These are phyloP conservation scores for Lutraria rhynchaena DNA, from an alignment of 1,140 invertebrate genomes.

Conservation along the genomic window DNA sequence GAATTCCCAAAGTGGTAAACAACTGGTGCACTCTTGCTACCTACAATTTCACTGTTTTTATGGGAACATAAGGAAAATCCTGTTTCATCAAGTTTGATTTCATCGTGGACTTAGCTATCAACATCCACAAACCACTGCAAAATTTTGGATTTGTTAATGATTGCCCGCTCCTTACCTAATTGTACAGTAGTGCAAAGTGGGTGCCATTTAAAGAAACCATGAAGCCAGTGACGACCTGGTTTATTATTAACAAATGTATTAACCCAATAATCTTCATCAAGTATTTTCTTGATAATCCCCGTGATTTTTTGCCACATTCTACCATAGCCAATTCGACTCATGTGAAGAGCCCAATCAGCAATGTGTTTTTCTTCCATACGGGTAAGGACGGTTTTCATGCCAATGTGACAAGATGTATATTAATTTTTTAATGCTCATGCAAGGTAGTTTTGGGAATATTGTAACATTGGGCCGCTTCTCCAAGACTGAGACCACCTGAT, in stretches of 20 bases:
- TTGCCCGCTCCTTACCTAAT: too few species aligned
- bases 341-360: constrained; percentile 11
- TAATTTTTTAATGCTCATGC: constrained; percentile 13
- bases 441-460: constrained; percentile 23
- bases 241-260: too few species aligned
- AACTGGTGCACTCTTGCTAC: constrained; percentile 1
- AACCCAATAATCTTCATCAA: too few species aligned
- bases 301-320: constrained; percentile 15
- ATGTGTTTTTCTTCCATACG: constrained; percentile 13
- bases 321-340: constrained; percentile 27
- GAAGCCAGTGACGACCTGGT: constrained; percentile 10
- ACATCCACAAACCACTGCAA: constrained; percentile 34
- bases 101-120: constrained; percentile 16
- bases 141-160: too few species aligned
- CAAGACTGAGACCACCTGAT: constrained; percentile 17
- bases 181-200: constrained; percentile 22
- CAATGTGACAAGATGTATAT: constrained; percentile 3
- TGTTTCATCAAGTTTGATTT: constrained; percentile 3
- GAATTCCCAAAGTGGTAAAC: too few species aligned
- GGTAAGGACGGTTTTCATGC: background rate
- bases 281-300: too few species aligned
- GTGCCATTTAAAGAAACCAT: constrained; percentile 34
- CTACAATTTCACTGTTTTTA: constrained; percentile 3
- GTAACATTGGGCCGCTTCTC: constrained; percentile 1
- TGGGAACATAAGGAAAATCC: constrained; percentile 17